Evolutionary conservation across 2,888 invertebrate species (phyloP), one percentile per base, ranked within the genome.

Genomic region (Labia minor): DNA sequence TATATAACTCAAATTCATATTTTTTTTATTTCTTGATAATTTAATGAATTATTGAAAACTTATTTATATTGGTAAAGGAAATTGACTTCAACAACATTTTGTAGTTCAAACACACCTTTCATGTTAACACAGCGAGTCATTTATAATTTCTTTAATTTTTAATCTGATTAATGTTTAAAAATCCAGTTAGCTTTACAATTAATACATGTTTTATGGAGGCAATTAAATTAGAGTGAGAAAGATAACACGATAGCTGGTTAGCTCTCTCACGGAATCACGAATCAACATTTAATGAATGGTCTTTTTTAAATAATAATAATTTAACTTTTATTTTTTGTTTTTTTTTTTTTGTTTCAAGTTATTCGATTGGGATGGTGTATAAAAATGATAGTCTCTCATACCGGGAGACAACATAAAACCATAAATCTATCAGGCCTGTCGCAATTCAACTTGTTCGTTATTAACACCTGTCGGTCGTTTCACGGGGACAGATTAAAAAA

Each of bases 71-170:
- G 6, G 49, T 8, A 14, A 49, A 49, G 49, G 49, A 49, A 49
- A 49, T 49, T 11, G 49, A 49, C 49, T 49, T 49, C 49, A 49
- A 49, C 49, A 49, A 49, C 49, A 49, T 49, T 49, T 49, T 49
- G 49, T 49, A 49, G 49, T 49, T 49, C 49, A 49, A 49, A 49
- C 49, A 49, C 49, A 49, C 49, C 49, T 49, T 49, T 49, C 49
- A 49, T 49, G 49, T 49, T 49, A 49, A 49, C 49, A 49, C 16
- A 49, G 49, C 16, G 2, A 49, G 49, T 49, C 49, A 49, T 49
- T 49, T 49, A 49, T 49, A 49, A 49, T 49, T 49, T 49, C 49
- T 49, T 49, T 49, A 49, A 49, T 49, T 49, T 49, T 14, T 49
- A 49, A 49, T 49, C 49, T 49, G 49, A 49, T 49, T 49, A 49